These are phyloP conservation scores for Pseudonaja textilis DNA, from an alignment of 2,113 vertebrate genomes.

Conservation along the genomic window DNA sequence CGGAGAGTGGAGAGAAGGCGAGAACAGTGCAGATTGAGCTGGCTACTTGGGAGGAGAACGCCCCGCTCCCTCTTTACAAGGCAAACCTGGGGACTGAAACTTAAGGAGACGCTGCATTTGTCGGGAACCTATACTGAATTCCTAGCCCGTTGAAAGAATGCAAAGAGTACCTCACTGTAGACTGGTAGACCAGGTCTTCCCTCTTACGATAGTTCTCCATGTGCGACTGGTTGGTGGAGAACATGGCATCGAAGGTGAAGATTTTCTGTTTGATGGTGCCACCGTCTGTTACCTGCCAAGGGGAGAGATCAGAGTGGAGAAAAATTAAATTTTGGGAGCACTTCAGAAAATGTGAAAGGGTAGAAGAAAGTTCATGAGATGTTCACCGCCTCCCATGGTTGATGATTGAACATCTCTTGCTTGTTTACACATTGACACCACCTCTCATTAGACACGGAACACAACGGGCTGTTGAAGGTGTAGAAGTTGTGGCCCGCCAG, in stretches of 20 bases:
- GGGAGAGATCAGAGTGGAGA: not conserved
- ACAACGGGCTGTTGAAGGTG: not conserved
- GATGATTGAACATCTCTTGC: not conserved
- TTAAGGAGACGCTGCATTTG: too few species aligned
- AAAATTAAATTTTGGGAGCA: rapidly evolving
- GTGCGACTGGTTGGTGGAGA: slow-evolving; percentile 87
- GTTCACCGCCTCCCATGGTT: not conserved
- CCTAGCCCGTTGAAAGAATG: too few species aligned
- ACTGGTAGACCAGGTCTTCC: slow-evolving; percentile 89
- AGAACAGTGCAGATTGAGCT: too few species aligned
- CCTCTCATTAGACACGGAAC: not conserved
- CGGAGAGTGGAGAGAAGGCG: too few species aligned
- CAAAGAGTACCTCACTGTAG: slow-evolving; percentile 81
- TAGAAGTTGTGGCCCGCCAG: too few species aligned
- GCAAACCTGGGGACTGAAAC: too few species aligned
- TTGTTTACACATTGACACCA: not conserved
- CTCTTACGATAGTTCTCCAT: slow-evolving; percentile 83
- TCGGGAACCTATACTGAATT: too few species aligned
- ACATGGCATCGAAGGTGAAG: slow-evolving; percentile 93
- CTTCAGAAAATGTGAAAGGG: not conserved
- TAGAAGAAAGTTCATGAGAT: not conserved
- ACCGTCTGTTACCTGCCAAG: slow-evolving; percentile 82
- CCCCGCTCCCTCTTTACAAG: too few species aligned
- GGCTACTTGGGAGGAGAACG: too few species aligned
- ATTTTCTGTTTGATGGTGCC: slow-evolving; percentile 91